Evolutionary conservation across 2,113 vertebrate species (phyloP), one percentile per base, ranked within the genome.

Genomic region (Pluvianellus socialis): DNA sequence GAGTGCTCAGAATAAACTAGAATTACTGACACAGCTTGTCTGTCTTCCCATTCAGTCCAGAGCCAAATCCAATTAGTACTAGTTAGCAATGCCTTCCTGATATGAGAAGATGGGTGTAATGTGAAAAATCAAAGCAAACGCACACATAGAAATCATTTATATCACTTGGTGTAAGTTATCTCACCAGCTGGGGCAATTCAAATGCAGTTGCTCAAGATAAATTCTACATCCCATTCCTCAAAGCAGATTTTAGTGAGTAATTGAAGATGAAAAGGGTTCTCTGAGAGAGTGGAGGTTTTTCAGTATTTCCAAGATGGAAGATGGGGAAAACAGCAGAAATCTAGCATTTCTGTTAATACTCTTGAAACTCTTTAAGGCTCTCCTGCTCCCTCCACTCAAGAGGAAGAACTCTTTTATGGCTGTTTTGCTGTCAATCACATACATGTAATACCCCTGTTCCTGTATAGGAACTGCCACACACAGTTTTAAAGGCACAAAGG

Each of bases 71-170:
- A 93, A 79, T 87, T 75, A 93, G 49, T 35, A 20, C 32, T 74
- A 42, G 58, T 58, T 89, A 91, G 27, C 1, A 3, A 75, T 7
- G 5, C 4, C n/a, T 91, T 91, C 30, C 22, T 65, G 7, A 68
- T 56, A 75, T 13, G 27, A 35, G 27, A 63, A 86, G 44, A 77
- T 84, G 32, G 14, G 12, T 61, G 6, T 63, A 81, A 61, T 59
- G 33, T 30, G 19, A 95, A 92, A 92, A 92, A 86, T 92, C 76
- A 83, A 70, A 91, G 65, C 9, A 90, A 92, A 88, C 10, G 19
- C 47, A 72, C 2, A 3, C 38, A 17, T 45, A 68, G 47, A 75
- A 88, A 71, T 80, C 0, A 45, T 72, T 89, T 90, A 1, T 74
- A n/a, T 63, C 62, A 80, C 20, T 58, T 55, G 35, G 17, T 86